Base-by-base conservation (phyloP, 92 coral and sea anemone genomes). In the Porites divaricata region DNA sequence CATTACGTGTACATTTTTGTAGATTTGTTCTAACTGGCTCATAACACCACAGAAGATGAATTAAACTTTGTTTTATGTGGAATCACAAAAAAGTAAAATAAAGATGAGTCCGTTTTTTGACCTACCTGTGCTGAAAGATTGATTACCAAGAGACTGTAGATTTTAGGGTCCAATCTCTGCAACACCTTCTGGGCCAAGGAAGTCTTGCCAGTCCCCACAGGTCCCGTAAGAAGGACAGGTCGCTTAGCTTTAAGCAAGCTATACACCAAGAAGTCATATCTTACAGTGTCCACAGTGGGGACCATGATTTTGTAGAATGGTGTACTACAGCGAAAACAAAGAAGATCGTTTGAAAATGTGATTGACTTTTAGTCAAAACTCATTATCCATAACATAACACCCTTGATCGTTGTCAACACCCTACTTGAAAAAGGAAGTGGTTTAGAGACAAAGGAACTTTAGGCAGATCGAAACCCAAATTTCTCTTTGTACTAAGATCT, bases 181-280 rank as follows among this genome's bases (percentile, higher is more conserved):
- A 97, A 88, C 50, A 97, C 99, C 54, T 94, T 94, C 92, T 97
- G 99, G 7, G 98, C 99, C 49, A 97, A 95, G 4, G 99, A 97
- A 6, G 99, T 97, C 90, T 97, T 97, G 2, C 99, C 99, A 69
- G 99, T 97, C 21, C 99, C 99, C 63, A 97, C 99, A 63, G 99
- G 99, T 22, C 99, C 99, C 5, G 96, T 92, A 24, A 97, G 91
- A 58, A 97, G 89, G 71, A 97, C 99, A 71, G 99, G 99, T 8
- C 91, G 98, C 74, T 97, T 95, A 76, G 99, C 97, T 77, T 95
- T 96, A 57, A 97, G 95, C 83, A 97, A 85, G 87, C 93, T 97
- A 87, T 97, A 93, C 84, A 97, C 99, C 80, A 97, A 88, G 97
- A 97, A 97, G 88, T 97, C 98, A 87, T 97, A 97, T 20, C 99